Percentiles rank a stretch among this genome's conserved stretches.
Conservation (phyloP, 2,888 invertebrate genomes). For the Cancer borealis region DNA sequence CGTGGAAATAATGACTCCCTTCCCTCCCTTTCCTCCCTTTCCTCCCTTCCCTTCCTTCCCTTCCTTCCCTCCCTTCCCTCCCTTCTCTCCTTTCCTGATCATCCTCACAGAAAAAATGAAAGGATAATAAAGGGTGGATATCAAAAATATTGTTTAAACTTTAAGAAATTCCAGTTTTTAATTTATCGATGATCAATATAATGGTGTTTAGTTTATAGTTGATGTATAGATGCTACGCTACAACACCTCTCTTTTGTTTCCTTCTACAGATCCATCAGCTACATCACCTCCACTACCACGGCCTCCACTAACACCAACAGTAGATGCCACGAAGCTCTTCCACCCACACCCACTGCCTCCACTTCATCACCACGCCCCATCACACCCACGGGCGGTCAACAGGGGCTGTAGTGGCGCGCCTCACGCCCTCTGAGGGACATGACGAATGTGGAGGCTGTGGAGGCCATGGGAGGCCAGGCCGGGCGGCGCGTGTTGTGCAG, state of each 20-base stretch:
- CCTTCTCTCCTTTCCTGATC: background rate
- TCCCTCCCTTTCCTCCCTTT: background rate
- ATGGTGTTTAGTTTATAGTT: background rate
- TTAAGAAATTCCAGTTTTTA: background rate
- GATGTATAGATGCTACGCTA: background rate
- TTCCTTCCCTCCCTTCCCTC: background rate
- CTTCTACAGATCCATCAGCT: background rate
- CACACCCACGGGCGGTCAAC: background rate
- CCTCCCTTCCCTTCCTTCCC: background rate
- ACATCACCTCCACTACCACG: background rate
- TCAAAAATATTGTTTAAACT: background rate
- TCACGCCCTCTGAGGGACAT: conserved; percentile 12
- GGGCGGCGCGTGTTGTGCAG: background rate
- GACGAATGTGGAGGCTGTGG: conserved; percentile 18
- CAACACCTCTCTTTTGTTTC: background rate
- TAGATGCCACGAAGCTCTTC: background rate
- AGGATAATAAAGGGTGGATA: background rate
- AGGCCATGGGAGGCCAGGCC: background rate
- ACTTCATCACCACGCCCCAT: background rate
- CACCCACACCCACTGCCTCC: background rate
- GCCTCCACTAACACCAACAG: background rate
- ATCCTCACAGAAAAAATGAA: background rate
- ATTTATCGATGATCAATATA: background rate
- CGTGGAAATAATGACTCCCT: background rate
- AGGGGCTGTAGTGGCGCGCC: background rate